Percentiles rank a stretch among this genome's conserved stretches.
Conservation (phyloP, 1,140 invertebrate genomes). For the Oryzaephilus surinamensis region DNA sequence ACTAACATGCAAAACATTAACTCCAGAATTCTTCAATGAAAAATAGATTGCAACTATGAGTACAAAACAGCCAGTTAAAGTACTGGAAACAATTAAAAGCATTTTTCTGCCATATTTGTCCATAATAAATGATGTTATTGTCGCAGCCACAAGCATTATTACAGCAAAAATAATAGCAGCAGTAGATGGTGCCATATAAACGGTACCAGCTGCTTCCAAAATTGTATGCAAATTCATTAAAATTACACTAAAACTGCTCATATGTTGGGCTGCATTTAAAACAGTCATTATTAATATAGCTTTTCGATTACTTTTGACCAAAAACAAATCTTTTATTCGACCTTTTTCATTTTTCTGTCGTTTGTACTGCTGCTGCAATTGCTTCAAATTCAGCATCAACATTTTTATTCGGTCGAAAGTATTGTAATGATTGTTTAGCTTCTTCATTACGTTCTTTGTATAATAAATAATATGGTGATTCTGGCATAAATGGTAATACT, state of each 20-base stretch:
- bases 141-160: conserved; percentile 21
- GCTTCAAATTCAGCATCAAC: conserved; percentile 38
- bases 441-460: conserved; percentile 32
- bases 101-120: conserved; percentile 27
- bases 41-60: conserved; percentile 27
- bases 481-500: conserved; percentile 15
- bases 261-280: conserved; percentile 44
- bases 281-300: no score
- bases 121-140: conserved; percentile 18
- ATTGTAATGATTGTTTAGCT: conserved; percentile 39
- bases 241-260: conserved; percentile 35
- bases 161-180: conserved; percentile 26
- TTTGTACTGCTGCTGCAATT: conserved; percentile 25
- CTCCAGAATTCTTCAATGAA: conserved; percentile 16
- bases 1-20: no score
- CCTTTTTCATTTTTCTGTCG: conserved; percentile 13
- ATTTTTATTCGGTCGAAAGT: no score
- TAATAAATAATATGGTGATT: no score
- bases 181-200: conserved; percentile 16
- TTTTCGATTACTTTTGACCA: conserved; percentile 25
- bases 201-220: conserved; percentile 19
- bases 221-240: no score
- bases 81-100: conserved; percentile 20
- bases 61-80: conserved; percentile 19
- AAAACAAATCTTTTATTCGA: conserved; percentile 22